Percentiles rank a stretch among this genome's conserved stretches.
phyloP scores from a whole-genome alignment of 2,797 vertebrate species.

The Sylvia borin region DNA sequence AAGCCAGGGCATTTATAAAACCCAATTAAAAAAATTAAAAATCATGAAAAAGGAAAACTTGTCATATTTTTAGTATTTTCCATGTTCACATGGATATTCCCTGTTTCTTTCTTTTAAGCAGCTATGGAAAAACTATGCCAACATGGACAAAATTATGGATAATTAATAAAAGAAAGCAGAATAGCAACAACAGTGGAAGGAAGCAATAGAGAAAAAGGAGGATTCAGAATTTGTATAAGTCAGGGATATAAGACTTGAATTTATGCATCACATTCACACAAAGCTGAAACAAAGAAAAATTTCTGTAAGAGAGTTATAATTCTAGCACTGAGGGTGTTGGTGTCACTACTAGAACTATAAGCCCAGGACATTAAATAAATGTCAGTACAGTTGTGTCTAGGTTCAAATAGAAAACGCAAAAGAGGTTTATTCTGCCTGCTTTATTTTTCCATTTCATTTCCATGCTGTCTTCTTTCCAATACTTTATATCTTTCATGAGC shows the following conservation, averaged over 20 bases:
- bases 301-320: neutral
- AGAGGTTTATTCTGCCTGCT: neutral
- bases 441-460: slow-evolving; percentile 51
- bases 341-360: neutral
- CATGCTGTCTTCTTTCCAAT: slow-evolving; percentile 8
- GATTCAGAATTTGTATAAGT: neutral
- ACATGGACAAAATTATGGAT: neutral
- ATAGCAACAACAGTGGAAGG: neutral
- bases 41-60: neutral
- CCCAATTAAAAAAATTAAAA: neutral
- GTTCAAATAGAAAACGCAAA: slow-evolving; percentile 25
- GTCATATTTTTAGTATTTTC: neutral
- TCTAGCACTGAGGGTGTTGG: neutral
- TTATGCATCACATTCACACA: neutral
- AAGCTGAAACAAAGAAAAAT: neutral
- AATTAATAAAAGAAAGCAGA: neutral
- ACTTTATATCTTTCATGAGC: slow-evolving; percentile 4
- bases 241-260: neutral
- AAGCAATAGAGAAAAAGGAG: neutral
- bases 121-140: neutral
- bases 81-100: neutral
- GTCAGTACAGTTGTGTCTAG: neutral
- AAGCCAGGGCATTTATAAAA: neutral
- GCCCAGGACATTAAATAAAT: neutral
- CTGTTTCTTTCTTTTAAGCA: neutral